A percentile compares a stretch with the other conserved stretches of the same genome.
Evolutionary conservation across 2,888 invertebrate genomes (phyloP).

Genomic region (Dicyrtomina minuta): DNA sequence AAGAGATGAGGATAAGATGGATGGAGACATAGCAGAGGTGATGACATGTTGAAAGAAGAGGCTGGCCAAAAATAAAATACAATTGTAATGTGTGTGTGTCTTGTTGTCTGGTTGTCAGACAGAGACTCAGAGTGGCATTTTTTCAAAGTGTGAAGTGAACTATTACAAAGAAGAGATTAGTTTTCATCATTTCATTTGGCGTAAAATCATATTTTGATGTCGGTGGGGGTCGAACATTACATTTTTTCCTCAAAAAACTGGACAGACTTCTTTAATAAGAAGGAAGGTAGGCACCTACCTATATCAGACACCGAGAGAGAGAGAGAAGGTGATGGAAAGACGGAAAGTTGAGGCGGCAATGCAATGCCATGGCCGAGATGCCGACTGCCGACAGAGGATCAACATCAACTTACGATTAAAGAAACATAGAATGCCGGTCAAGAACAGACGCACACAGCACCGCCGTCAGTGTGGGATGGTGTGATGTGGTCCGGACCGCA

Average conservation of each 20-base stretch:
- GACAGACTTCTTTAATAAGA: constrained; percentile 47
- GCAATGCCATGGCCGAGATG: too few species aligned
- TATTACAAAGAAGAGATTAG: constrained; percentile 48
- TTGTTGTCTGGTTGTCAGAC: constrained; percentile 1
- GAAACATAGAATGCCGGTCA: too few species aligned
- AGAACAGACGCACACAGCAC: too few species aligned
- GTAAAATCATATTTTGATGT: constrained; percentile 52
- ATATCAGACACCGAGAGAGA: constrained; percentile 35
- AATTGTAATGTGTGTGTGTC: constrained; percentile 19
- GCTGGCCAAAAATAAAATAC: constrained; percentile 34
- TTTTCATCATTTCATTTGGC: constrained; percentile 53
- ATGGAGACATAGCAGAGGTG: constrained; percentile 44
- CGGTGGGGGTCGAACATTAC: constrained; percentile 41
- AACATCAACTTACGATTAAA: too few species aligned
- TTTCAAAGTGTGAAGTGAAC: not conserved
- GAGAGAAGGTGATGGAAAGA: too few species aligned
- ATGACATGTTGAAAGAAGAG: constrained; percentile 51
- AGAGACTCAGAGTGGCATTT: not conserved
- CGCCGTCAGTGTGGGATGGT: too few species aligned
- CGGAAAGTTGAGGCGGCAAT: too few species aligned
- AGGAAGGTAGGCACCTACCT: constrained; percentile 26
- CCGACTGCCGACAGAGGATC: too few species aligned
- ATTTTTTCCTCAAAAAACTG: constrained; percentile 44
- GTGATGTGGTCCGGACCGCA: too few species aligned
- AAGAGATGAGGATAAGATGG: constrained; percentile 32